Evolutionary conservation across 2,888 invertebrate species (phyloP).

Genomic region (Punctoribates punctum): DNA sequence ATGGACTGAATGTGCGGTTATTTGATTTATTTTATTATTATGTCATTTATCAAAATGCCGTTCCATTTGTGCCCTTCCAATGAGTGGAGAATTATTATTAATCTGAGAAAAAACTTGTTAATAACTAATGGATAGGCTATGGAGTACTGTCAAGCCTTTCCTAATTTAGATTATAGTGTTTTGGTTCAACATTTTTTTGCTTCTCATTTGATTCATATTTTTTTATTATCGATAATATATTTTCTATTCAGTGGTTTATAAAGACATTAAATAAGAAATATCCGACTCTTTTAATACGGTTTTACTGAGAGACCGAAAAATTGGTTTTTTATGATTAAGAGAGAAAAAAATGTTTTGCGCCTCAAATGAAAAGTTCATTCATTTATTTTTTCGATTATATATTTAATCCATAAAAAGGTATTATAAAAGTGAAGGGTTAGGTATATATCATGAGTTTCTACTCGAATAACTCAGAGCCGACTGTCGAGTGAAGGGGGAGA

Average conservation of each 20-base stretch:
- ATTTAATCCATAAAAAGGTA: no score
- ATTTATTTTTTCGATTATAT: no score
- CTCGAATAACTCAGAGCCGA: no score
- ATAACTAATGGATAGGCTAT: not conserved
- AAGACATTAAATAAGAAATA: not conserved
- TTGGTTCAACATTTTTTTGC: not conserved
- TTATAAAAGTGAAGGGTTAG: not conserved
- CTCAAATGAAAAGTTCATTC: no score
- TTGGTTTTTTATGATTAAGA: no score
- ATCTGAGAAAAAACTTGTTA: conserved; percentile 20
- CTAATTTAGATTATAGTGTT: not conserved
- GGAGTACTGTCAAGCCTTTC: conserved; percentile 1
- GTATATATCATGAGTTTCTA: no score
- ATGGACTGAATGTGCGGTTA: conserved; percentile 20
- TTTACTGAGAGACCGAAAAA: no score
- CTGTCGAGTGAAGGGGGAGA: no score
- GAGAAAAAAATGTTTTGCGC: no score
- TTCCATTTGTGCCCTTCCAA: not conserved
- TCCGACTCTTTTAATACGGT: not conserved
- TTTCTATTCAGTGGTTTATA: conserved; percentile 5
- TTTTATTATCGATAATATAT: conserved; percentile 7
- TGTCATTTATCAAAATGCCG: not conserved
- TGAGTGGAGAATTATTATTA: not conserved
- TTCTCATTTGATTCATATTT: not conserved
- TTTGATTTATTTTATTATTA: conserved; percentile 30